A percentile compares a stretch with the other conserved stretches of the same genome.
Conservation (phyloP, 2,888 invertebrate genomes). For the Slavum lentiscoides region DNA sequence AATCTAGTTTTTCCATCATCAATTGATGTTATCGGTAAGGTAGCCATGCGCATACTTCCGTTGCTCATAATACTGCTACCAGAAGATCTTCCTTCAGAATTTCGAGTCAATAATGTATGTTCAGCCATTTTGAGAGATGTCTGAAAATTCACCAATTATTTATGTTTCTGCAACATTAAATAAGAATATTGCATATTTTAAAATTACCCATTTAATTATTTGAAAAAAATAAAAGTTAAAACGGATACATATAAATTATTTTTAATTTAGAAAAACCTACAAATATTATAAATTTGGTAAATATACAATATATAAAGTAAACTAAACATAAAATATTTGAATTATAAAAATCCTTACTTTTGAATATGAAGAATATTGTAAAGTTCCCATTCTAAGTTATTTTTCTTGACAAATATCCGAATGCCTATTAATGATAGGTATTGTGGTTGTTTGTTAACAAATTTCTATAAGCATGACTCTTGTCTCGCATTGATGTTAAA, state of each 20-base stretch:
- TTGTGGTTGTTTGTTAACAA: neutral
- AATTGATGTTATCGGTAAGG: conserved; percentile 55
- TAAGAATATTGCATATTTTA: neutral
- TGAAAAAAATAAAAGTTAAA: neutral
- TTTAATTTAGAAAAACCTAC: too few relatives aligned
- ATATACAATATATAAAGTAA: too few relatives aligned
- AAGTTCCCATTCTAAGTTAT: conserved; percentile 23
- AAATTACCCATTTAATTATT: neutral
- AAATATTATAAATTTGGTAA: too few relatives aligned
- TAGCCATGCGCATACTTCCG: conserved; percentile 49
- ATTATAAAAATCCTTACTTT: conserved; percentile 26
- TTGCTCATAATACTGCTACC: conserved; percentile 42
- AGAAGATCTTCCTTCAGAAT: conserved; percentile 46
- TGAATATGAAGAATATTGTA: conserved; percentile 32
- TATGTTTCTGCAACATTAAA: conserved; percentile 42
- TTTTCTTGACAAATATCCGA: conserved; percentile 8
- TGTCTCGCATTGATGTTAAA: conserved; percentile 8
- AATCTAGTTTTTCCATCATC: conserved; percentile 65
- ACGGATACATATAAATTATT: neutral
- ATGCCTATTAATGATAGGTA: neutral
- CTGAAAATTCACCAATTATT: conserved; percentile 43
- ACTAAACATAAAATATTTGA: neutral
- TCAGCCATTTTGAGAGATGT: conserved; percentile 48
- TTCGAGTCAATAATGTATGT: conserved; percentile 30
- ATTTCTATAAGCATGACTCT: neutral